Conservation (phyloP, 2,888 invertebrate species). For the Hydrotaea cyrtoneurina region DNA sequence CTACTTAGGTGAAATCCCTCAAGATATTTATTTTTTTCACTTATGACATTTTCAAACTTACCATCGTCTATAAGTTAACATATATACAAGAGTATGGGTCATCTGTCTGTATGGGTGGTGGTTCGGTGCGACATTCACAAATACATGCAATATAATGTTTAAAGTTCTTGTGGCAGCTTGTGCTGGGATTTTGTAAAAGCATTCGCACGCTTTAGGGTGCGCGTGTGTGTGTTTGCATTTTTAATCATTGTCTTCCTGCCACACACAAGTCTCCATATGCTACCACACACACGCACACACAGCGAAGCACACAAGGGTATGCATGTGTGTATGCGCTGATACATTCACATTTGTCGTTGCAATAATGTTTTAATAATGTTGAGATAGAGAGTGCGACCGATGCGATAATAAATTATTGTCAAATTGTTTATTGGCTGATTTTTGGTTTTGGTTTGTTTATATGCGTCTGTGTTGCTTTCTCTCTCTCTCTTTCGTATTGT, state of each 20-base stretch:
- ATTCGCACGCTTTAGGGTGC: background rate
- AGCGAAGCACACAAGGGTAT: background rate
- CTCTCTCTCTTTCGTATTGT: background rate
- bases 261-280: too few species aligned
- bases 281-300: too few species aligned
- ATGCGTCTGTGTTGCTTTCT: background rate
- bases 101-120: background rate
- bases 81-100: background rate
- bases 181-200: background rate
- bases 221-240: conserved; percentile 1
- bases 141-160: background rate
- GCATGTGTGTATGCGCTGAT: background rate
- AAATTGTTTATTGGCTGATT: conserved; percentile 55
- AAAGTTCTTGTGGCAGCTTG: conserved; percentile 12
- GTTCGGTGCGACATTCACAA: background rate
- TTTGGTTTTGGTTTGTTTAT: conserved; percentile 4
- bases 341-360: conserved; percentile 4
- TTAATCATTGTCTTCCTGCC: conserved; percentile 39
- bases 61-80: background rate
- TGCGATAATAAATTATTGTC: conserved; percentile 56
- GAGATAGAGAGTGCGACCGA: conserved; percentile 39
- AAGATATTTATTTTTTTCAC: background rate
- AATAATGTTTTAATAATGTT: conserved; percentile 38
- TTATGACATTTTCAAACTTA: conserved; percentile 1
- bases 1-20: too few species aligned